Conservation (phyloP, 2,113 vertebrate species). For the Stegostoma tigrinum region DNA sequence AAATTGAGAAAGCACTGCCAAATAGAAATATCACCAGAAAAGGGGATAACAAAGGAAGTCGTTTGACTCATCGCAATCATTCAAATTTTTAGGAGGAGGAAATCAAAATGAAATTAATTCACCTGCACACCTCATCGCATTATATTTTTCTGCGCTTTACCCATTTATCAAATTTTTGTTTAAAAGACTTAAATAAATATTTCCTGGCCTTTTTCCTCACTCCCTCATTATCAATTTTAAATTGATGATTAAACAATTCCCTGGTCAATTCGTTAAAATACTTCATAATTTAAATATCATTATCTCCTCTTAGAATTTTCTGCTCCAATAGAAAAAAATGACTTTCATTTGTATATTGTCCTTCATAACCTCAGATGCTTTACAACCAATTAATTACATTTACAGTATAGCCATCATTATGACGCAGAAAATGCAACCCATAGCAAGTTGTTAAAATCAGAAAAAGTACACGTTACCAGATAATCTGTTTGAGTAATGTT, state of each 20-base stretch:
- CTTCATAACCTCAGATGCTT: neutral
- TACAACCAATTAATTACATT: neutral
- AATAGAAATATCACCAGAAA: neutral
- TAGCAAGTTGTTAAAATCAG: neutral
- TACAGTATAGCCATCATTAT: neutral
- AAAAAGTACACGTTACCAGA: neutral
- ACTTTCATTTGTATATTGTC: neutral
- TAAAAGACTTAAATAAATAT: neutral
- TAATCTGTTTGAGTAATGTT: neutral
- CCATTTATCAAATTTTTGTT: constrained; percentile 2
- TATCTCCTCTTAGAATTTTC: neutral
- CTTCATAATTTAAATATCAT: neutral
- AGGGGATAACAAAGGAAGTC: too few species aligned
- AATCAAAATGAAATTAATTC: neutral
- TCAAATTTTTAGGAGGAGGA: neutral
- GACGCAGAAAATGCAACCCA: neutral
- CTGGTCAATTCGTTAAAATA: neutral
- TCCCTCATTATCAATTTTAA: neutral
- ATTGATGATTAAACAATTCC: neutral
- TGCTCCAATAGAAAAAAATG: neutral
- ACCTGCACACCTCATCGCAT: too few species aligned
- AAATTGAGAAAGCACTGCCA: neutral
- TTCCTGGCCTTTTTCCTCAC: neutral
- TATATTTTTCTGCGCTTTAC: neutral
- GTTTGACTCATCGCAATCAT: too few species aligned